phyloP scores from a whole-genome alignment of 2,888 invertebrate genomes.

The Drosophila formosana region DNA sequence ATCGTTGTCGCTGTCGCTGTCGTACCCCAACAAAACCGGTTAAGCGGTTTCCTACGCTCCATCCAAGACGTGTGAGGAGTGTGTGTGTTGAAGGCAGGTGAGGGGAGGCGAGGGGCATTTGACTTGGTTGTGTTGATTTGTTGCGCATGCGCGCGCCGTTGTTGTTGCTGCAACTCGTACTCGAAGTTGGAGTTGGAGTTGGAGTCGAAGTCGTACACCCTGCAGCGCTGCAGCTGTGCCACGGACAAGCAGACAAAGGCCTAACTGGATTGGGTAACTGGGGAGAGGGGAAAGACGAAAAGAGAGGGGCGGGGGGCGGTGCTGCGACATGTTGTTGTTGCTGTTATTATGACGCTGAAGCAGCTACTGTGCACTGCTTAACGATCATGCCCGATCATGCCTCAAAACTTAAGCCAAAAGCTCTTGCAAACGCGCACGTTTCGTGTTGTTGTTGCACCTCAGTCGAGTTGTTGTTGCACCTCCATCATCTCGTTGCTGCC shows the following conservation, averaged over 20 bases:
- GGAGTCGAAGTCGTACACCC: constrained; percentile 59
- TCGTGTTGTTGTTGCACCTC: constrained; percentile 47
- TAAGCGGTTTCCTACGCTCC: constrained; percentile 61
- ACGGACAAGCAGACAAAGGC: constrained; percentile 49
- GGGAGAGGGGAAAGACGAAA: neutral
- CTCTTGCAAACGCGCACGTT: constrained; percentile 75
- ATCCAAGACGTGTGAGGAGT: constrained; percentile 28
- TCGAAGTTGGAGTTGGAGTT: no score
- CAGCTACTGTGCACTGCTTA: constrained; percentile 82
- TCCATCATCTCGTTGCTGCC: neutral
- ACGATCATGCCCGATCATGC: constrained; percentile 81
- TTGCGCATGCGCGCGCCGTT: constrained; percentile 67
- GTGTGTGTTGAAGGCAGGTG: neutral
- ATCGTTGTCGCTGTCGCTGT: constrained; percentile 54
- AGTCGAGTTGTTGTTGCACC: constrained; percentile 5
- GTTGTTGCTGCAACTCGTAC: constrained; percentile 66
- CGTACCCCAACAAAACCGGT: constrained; percentile 66
- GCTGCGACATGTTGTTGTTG: constrained; percentile 71
- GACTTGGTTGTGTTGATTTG: constrained; percentile 72
- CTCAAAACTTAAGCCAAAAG: constrained; percentile 76
- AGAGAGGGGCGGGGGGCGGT: constrained; percentile 15
- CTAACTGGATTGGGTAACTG: constrained; percentile 12
- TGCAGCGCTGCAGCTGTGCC: constrained; percentile 79
- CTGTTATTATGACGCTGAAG: constrained; percentile 79
- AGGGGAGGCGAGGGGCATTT: constrained; percentile 16